Conservation (phyloP, 2,113 vertebrate genomes). For the Balaeniceps rex region DNA sequence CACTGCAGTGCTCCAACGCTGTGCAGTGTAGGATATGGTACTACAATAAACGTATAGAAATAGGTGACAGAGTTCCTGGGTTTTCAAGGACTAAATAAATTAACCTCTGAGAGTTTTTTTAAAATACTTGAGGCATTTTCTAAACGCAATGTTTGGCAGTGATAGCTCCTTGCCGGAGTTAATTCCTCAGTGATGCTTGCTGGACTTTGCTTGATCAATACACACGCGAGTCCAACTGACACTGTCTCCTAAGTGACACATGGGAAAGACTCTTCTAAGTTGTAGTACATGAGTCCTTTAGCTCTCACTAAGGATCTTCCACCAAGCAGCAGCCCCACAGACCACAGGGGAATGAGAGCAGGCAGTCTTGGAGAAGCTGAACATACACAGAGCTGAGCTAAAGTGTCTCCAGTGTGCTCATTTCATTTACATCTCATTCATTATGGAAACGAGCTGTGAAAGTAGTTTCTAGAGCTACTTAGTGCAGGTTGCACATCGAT, state of each 20-base stretch:
- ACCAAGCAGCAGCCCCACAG: not conserved
- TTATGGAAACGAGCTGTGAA: conserved; percentile 26
- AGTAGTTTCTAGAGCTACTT: conserved; percentile 22
- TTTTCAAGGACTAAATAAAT: not conserved
- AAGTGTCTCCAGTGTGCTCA: not conserved
- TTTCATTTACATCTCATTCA: conserved; percentile 4
- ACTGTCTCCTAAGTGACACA: not conserved
- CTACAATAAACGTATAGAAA: not conserved
- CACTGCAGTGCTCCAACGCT: not conserved
- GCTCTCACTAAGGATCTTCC: not conserved
- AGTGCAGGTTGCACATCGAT: not conserved
- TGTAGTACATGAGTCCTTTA: accelerated
- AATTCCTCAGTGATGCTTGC: not conserved
- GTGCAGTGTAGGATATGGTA: not conserved
- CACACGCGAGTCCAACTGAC: accelerated
- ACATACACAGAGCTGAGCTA: not conserved
- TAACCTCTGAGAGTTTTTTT: not conserved
- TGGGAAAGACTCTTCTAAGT: not conserved
- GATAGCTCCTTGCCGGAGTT: not conserved
- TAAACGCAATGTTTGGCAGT: not conserved
- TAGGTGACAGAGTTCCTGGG: not conserved
- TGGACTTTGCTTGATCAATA: not conserved
- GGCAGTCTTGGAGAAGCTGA: not conserved
- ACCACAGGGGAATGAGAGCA: not conserved
- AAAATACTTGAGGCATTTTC: not conserved